Evolutionary conservation across 2,888 invertebrate genomes (phyloP).

Genomic region (Tetragnatha montana): DNA sequence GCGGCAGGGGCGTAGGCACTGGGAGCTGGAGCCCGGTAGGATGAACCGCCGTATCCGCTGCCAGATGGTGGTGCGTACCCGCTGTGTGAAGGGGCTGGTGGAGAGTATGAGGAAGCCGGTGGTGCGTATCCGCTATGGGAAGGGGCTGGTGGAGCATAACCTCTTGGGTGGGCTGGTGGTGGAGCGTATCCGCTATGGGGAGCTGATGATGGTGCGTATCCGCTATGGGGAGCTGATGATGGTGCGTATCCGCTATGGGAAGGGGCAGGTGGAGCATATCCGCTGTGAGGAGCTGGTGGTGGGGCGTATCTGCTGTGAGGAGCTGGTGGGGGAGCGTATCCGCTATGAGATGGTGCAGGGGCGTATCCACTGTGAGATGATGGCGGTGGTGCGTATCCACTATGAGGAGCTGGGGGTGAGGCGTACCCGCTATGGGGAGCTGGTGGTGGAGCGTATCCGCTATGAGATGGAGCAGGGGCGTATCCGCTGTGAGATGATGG

Average conservation of each 20-base stretch:
- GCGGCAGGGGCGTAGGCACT: conserved; percentile 11
- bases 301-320: conserved; percentile 7
- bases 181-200: conserved; percentile 34
- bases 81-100: conserved; percentile 10
- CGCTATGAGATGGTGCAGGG: conserved; percentile 28
- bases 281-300: conserved; percentile 24
- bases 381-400: neutral
- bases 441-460: conserved; percentile 29
- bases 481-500: too few relatives aligned
- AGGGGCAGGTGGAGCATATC: conserved; percentile 26
- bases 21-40: too few relatives aligned
- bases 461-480: conserved; percentile 32
- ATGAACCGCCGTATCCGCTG: conserved; percentile 26
- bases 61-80: conserved; percentile 37
- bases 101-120: conserved; percentile 12
- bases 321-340: conserved; percentile 33
- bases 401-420: too few relatives aligned
- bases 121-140: conserved; percentile 14
- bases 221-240: conserved; percentile 41
- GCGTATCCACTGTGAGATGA: conserved; percentile 42
- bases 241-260: conserved; percentile 14
- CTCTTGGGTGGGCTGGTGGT: neutral
- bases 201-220: conserved; percentile 41
- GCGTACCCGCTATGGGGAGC: conserved; percentile 35
- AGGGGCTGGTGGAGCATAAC: conserved; percentile 30